Evolutionary conservation across 2,888 invertebrate species (phyloP).

Genomic region (Caenorhabditis sinica): DNA sequence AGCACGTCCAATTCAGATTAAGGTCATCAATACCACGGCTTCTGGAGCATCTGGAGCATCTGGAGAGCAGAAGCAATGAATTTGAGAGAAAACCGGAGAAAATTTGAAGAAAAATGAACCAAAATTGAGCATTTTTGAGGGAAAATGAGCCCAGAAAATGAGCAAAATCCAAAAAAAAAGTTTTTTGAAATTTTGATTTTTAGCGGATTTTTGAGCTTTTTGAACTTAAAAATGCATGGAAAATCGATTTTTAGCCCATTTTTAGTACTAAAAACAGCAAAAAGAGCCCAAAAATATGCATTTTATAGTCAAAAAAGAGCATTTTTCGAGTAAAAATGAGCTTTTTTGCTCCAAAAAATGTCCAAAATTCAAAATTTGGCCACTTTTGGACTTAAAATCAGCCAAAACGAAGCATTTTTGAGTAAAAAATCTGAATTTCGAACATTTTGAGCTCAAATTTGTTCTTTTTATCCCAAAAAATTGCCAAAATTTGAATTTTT

Average conservation of each 20-base stretch:
- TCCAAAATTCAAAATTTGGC: no score
- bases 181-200: not conserved
- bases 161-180: no score
- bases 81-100: not conserved
- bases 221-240: not conserved
- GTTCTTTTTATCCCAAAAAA: no score
- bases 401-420: not conserved
- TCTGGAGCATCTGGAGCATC: not conserved
- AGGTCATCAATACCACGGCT: slow-evolving; percentile 59
- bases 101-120: not conserved
- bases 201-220: not conserved
- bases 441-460: no score
- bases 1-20: slow-evolving; percentile 76
- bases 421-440: not conserved
- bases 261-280: no score
- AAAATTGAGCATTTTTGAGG: not conserved
- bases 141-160: not conserved
- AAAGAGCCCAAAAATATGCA: no score
- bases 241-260: no score
- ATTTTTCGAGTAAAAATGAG: no score
- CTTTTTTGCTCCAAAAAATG: no score
- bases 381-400: no score
- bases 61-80: slow-evolving; percentile 40
- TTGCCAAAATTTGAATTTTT: no score
- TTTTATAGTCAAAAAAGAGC: no score